These are phyloP conservation scores for Agapornis canus DNA, from an alignment of 2,797 vertebrate species.

Conservation along the genomic window DNA sequence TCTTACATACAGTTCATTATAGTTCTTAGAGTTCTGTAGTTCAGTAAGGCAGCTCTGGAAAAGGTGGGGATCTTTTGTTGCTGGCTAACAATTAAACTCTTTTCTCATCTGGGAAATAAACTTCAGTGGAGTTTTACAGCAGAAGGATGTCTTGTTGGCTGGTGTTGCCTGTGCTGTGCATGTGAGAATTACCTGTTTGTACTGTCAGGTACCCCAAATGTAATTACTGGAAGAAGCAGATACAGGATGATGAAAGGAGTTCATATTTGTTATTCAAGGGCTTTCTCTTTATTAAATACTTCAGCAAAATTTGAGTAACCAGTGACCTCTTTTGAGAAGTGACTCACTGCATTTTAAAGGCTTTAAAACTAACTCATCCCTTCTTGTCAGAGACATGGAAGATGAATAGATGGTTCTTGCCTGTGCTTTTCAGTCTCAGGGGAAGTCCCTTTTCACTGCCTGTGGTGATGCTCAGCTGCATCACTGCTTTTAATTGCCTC, in stretches of 20 bases:
- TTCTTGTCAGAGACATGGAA: slow-evolving; percentile 2
- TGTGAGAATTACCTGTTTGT: not conserved
- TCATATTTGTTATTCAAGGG: not conserved
- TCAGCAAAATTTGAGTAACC: not conserved
- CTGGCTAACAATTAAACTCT: not conserved
- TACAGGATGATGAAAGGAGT: not conserved
- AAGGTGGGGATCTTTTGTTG: not conserved
- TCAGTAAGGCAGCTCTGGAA: not conserved
- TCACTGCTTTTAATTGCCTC: slow-evolving; percentile 11
- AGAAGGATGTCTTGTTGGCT: not conserved
- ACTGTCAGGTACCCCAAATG: not conserved
- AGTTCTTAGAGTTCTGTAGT: not conserved
- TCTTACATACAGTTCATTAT: not conserved
- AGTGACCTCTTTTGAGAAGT: slow-evolving; percentile 18
- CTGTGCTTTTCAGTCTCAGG: not conserved
- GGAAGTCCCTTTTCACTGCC: slow-evolving; percentile 25
- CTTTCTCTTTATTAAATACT: not conserved
- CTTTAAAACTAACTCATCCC: slow-evolving; percentile 4
- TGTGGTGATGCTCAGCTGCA: slow-evolving; percentile 26
- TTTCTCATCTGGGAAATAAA: not conserved
- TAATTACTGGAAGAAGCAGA: not conserved
- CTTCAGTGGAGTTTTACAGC: not conserved
- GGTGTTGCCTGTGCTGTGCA: not conserved
- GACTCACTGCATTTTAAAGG: slow-evolving; percentile 38
- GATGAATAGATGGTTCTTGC: slow-evolving; percentile 8